These are phyloP conservation scores for Platycheirus albimanus DNA, from an alignment of 2,888 invertebrate genomes.

Conservation along the genomic window DNA sequence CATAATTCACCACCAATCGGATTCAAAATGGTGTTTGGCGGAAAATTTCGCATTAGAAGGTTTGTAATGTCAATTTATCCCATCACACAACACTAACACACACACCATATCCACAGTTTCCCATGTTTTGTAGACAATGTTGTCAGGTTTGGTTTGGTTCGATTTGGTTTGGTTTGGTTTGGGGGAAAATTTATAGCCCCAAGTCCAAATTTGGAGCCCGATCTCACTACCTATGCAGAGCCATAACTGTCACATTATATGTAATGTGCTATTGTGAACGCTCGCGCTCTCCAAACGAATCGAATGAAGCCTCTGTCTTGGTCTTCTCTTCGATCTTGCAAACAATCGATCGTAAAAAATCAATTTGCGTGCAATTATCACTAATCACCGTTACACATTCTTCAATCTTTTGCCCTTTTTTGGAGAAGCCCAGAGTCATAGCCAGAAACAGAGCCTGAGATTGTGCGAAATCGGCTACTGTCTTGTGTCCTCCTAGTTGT, in stretches of 20 bases:
- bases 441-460: slow-evolving; percentile 6
- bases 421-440: slow-evolving; percentile 40
- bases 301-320: background rate
- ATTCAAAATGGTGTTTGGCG: slow-evolving; percentile 83
- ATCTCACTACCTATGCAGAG: slow-evolving; percentile 23
- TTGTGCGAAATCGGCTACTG: slow-evolving; percentile 41
- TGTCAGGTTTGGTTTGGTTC: slow-evolving; percentile 23
- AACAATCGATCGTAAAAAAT: slow-evolving; percentile 74
- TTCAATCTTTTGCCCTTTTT: slow-evolving; percentile 70
- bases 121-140: background rate
- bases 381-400: slow-evolving; percentile 74
- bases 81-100: too few relatives aligned
- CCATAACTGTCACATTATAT: slow-evolving; percentile 56
- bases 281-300: background rate
- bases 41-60: slow-evolving; percentile 83
- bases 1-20: slow-evolving; percentile 74
- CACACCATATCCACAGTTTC: too few relatives aligned
- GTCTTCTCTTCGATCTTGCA: background rate
- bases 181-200: slow-evolving; percentile 42
- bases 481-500: slow-evolving; percentile 34
- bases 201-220: slow-evolving; percentile 52
- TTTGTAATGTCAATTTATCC: slow-evolving; percentile 74
- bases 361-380: slow-evolving; percentile 74
- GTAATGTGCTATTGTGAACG: slow-evolving; percentile 48
- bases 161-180: background rate